phyloP scores from a whole-genome alignment of 2,113 vertebrate species.

The Antidorcas marsupialis region DNA sequence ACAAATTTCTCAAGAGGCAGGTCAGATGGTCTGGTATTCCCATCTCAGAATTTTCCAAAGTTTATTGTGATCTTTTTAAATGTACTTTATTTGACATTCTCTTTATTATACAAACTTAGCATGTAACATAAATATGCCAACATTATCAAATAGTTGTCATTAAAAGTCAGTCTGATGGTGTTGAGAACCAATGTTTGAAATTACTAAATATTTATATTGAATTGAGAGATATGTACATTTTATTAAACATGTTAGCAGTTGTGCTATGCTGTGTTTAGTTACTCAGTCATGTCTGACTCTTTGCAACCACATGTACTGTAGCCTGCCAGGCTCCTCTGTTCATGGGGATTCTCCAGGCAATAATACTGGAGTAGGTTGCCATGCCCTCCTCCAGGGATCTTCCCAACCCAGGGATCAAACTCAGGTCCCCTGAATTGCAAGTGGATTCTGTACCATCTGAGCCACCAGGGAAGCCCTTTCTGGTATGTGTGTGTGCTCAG shows the following conservation, averaged over 20 bases:
- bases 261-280: not conserved
- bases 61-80: not conserved
- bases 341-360: not conserved
- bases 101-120: not conserved
- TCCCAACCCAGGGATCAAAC: not conserved
- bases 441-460: not conserved
- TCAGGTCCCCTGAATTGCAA: not conserved
- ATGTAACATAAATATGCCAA: not conserved
- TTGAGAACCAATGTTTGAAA: not conserved
- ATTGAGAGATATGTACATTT: not conserved
- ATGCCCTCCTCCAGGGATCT: not conserved
- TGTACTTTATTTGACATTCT: not conserved
- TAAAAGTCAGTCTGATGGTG: not conserved
- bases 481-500: not conserved
- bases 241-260: not conserved
- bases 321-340: not conserved
- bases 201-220: not conserved
- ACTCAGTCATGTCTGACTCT: not conserved
- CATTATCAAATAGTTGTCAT: not conserved
- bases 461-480: not conserved
- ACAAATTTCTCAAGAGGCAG: too few relatives aligned
- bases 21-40: too few relatives aligned
- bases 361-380: not conserved
- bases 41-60: too few relatives aligned
- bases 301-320: not conserved